Evolutionary conservation across 2,888 invertebrate species (phyloP), one percentile per base, ranked within the genome.

Genomic region (Drepanosiphum platanoidis): DNA sequence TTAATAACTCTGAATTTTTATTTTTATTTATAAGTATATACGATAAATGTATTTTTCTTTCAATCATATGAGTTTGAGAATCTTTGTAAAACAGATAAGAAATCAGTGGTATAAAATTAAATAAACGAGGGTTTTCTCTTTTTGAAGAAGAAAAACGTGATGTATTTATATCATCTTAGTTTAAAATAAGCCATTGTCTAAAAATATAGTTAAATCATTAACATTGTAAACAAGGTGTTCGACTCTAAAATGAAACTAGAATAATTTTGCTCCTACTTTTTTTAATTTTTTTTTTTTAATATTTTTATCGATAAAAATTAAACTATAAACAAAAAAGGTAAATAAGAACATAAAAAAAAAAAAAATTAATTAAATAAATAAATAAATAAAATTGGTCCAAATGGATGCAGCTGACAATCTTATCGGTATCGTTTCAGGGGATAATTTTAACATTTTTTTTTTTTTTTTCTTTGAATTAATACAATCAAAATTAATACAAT

Each of bases 401-500:
- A 72, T 42, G 61, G 81, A 71, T 61, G 58, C 39, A 22, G 61
- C 39, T 81, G 71, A 58, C 71, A 71, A 71, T 61, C 52, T 18
- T 80, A 80, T 71, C 58, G 39, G n/a, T 71, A 39, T 42, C 3
- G 3, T 72, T 61, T 61, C n/a, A 61, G 39, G 18, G 58, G 52
- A 71, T 58, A 30, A 70, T 46, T 70, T n/a, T 70, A 34, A 58
- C 34, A 68, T 30, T 39, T 71, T 39, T 34, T 13, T 58, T 22
- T 52, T 72, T 71, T 72, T 77, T 78, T 36, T 7, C 34, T 79
- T 8, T 70, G 70, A 36, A 81, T 70, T 36, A 79, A 70, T 52
- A 70, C 46, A 81, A 72, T 72, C 36, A 39, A 71, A 82, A 82
- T 72, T 72, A 82, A 72, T 39, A 72, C n/a, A 72, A 72, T 82